Evolutionary conservation across 2,113 vertebrate genomes (phyloP).

Genomic region (Cephalopholis sonnerati): DNA sequence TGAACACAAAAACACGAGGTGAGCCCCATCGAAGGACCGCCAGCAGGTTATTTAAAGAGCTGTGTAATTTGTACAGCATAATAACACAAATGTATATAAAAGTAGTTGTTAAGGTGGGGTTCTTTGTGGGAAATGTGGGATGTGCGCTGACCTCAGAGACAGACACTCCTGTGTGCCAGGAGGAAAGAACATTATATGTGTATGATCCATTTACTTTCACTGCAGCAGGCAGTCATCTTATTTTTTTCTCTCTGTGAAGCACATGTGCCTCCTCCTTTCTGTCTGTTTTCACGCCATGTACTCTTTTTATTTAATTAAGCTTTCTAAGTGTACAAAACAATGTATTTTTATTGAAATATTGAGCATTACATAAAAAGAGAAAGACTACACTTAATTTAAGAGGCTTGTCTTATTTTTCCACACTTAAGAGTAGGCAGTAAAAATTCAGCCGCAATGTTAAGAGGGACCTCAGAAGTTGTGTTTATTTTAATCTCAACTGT

Average conservation of each 20-base stretch:
- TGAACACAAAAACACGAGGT: neutral
- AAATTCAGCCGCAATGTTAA: conserved; percentile 4
- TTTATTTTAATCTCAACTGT: conserved; percentile 47
- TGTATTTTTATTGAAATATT: conserved; percentile 32
- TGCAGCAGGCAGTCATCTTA: neutral
- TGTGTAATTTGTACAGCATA: conserved; percentile 48
- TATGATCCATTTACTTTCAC: conserved; percentile 29
- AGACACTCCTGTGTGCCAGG: conserved; percentile 35
- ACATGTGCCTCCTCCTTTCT: neutral
- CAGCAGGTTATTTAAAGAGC: conserved; percentile 53
- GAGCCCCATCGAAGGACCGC: neutral
- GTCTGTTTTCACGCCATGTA: conserved; percentile 14
- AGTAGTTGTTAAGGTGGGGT: conserved; percentile 40
- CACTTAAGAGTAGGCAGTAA: conserved; percentile 9
- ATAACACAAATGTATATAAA: conserved; percentile 55
- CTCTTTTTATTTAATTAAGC: neutral
- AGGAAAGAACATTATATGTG: conserved; percentile 46
- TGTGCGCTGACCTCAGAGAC: conserved; percentile 42
- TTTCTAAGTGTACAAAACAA: conserved; percentile 33
- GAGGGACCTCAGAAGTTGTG: conserved; percentile 25
- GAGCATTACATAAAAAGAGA: conserved; percentile 39
- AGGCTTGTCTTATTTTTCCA: conserved; percentile 42
- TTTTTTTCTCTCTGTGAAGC: conserved; percentile 32
- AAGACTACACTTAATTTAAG: neutral
- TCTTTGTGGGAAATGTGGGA: conserved; percentile 49